phyloP scores from a whole-genome alignment of 2,888 invertebrate genomes.

The Athetis lepigone region DNA sequence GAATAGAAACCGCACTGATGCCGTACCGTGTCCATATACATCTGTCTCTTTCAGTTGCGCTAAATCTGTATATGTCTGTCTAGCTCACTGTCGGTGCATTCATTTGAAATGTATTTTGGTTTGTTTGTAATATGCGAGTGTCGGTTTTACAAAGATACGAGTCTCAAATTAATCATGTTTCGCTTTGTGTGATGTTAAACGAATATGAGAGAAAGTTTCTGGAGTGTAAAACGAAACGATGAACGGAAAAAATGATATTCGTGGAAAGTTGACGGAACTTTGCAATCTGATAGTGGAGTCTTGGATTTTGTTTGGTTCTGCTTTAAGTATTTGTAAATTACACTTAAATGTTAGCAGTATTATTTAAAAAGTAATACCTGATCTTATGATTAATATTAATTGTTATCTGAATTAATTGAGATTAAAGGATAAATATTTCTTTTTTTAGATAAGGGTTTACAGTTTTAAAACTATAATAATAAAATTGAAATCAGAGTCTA shows the following conservation, averaged over 20 bases:
- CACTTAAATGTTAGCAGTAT: not conserved
- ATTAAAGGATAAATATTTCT: too few relatives aligned
- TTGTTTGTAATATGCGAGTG: conserved; percentile 56
- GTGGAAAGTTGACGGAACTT: conserved; percentile 31
- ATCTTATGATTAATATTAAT: not conserved
- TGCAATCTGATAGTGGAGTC: conserved; percentile 43
- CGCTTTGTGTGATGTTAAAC: conserved; percentile 49
- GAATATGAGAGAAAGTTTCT: conserved; percentile 47
- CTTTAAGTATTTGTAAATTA: conserved; percentile 3
- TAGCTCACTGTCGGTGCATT: conserved; percentile 52
- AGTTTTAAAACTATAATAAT: too few relatives aligned
- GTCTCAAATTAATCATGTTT: conserved; percentile 58
- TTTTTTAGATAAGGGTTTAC: too few relatives aligned
- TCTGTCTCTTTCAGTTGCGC: conserved; percentile 41
- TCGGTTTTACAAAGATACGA: conserved; percentile 50
- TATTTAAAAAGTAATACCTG: too few relatives aligned
- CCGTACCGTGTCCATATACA: conserved; percentile 57
- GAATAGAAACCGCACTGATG: conserved; percentile 70
- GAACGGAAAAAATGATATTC: conserved; percentile 50
- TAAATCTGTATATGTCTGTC: conserved; percentile 31
- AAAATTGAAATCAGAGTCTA: too few relatives aligned
- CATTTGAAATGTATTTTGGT: conserved; percentile 57
- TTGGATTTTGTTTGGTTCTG: conserved; percentile 32
- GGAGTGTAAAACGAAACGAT: conserved; percentile 43
- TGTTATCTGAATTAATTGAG: too few relatives aligned